Evolutionary conservation across 2,797 vertebrate species (phyloP).

Genomic region (Perodicticus potto): DNA sequence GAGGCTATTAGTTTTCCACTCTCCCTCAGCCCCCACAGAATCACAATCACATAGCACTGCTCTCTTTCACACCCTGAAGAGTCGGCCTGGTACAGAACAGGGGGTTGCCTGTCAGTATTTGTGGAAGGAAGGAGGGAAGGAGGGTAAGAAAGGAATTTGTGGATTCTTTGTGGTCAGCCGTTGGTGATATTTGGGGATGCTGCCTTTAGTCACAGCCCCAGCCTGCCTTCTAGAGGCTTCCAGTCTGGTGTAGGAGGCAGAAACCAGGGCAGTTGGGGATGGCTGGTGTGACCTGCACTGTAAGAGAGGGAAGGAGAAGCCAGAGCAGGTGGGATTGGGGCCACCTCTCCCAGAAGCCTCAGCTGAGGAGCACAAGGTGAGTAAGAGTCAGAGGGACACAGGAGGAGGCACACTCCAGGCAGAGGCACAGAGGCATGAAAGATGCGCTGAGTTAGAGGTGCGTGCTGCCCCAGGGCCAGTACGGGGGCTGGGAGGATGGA

Average conservation of each 20-base stretch:
- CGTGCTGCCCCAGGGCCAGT: not conserved
- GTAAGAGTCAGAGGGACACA: not conserved
- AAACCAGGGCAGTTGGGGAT: not conserved
- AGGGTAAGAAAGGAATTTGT: not conserved
- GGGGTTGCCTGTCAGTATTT: not conserved
- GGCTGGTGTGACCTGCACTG: not conserved
- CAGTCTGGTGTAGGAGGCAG: not conserved
- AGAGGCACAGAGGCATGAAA: not conserved
- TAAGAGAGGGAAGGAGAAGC: not conserved
- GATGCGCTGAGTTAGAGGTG: rapidly evolving
- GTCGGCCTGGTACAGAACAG: not conserved
- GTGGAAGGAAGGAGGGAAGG: not conserved
- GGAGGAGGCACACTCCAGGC: not conserved
- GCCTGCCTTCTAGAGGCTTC: conserved; percentile 44
- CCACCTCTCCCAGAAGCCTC: not conserved
- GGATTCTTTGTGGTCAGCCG: not conserved
- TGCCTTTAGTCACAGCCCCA: not conserved
- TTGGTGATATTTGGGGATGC: not conserved
- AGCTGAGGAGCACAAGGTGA: not conserved
- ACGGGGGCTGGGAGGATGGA: not conserved
- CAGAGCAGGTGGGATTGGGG: not conserved
- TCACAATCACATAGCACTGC: too few species aligned
- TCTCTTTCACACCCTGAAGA: not conserved
- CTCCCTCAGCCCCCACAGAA: rapidly evolving
- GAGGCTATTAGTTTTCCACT: not conserved